phyloP scores from a whole-genome alignment of 2,888 invertebrate genomes.

The Keiferia lycopersicella region DNA sequence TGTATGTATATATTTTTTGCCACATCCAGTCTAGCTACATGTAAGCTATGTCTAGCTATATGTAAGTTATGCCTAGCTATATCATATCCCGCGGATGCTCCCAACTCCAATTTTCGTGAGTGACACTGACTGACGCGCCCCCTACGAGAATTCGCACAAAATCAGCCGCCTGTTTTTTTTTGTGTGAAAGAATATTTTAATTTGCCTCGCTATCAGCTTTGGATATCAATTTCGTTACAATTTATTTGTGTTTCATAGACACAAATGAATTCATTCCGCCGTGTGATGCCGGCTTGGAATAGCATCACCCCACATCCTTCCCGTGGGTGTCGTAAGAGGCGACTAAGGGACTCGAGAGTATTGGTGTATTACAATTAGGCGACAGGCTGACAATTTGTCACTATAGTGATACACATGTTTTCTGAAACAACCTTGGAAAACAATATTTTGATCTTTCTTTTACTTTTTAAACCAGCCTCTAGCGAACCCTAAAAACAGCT shows the following conservation, averaged over 20 bases:
- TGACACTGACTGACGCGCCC: constrained; percentile 66
- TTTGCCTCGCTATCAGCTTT: neutral
- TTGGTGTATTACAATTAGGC: no score
- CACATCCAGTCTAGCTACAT: no score
- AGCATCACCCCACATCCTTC: no score
- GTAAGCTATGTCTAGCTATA: no score
- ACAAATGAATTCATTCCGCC: no score
- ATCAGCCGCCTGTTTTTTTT: constrained; percentile 20
- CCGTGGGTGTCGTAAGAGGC: no score
- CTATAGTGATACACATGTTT: no score
- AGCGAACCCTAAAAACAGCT: constrained; percentile 12
- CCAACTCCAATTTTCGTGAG: constrained; percentile 52
- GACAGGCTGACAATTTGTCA: no score
- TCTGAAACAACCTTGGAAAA: no score
- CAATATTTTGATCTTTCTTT: neutral
- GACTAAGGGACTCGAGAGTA: no score
- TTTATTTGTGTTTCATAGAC: neutral
- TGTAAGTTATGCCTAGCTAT: constrained; percentile 32
- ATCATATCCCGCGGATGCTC: constrained; percentile 37
- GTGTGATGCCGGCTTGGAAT: no score
- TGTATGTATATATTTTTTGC: no score
- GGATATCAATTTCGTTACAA: constrained; percentile 22
- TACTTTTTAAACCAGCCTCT: neutral
- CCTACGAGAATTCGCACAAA: constrained; percentile 35
- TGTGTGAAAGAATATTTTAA: constrained; percentile 7